These are phyloP conservation scores for Champsocephalus gunnari DNA, from an alignment of 2,797 vertebrate genomes.

Conservation along the genomic window DNA sequence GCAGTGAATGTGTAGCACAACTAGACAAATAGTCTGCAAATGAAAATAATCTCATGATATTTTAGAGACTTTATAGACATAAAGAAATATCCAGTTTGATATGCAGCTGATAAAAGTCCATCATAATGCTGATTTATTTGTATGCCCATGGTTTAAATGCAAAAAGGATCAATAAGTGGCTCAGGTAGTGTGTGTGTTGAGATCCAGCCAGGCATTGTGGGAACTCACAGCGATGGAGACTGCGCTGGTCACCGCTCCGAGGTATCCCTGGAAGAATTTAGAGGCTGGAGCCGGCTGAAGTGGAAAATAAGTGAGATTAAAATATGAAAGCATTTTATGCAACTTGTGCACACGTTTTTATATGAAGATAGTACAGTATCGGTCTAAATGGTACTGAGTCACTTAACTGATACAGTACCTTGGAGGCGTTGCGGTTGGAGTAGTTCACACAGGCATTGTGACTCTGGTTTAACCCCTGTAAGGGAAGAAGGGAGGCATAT, in stretches of 20 bases:
- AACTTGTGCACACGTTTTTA: background rate
- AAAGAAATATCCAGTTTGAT: background rate
- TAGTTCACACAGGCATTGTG: conserved; percentile 97
- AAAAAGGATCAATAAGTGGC: background rate
- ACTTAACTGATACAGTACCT: conserved; percentile 75
- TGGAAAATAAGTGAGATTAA: conserved; percentile 10
- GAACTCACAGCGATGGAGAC: conserved; percentile 95
- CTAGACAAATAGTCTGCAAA: background rate
- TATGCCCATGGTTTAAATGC: background rate
- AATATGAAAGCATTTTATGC: background rate
- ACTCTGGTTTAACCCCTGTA: conserved; percentile 95
- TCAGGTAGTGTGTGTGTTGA: background rate
- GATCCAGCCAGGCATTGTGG: conserved; percentile 33
- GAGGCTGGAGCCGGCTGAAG: conserved; percentile 88
- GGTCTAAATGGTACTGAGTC: background rate
- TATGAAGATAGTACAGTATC: background rate
- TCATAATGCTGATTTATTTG: background rate
- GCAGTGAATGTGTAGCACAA: background rate
- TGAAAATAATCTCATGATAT: too few species aligned
- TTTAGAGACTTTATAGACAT: background rate
- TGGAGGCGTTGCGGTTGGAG: conserved; percentile 93
- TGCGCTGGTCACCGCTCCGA: conserved; percentile 93
- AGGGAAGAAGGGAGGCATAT: background rate
- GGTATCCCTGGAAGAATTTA: conserved; percentile 92
- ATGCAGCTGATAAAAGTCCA: background rate